Evolutionary conservation across 2,797 vertebrate genomes (phyloP).

Genomic region (Enteromius afrohamiltoni): DNA sequence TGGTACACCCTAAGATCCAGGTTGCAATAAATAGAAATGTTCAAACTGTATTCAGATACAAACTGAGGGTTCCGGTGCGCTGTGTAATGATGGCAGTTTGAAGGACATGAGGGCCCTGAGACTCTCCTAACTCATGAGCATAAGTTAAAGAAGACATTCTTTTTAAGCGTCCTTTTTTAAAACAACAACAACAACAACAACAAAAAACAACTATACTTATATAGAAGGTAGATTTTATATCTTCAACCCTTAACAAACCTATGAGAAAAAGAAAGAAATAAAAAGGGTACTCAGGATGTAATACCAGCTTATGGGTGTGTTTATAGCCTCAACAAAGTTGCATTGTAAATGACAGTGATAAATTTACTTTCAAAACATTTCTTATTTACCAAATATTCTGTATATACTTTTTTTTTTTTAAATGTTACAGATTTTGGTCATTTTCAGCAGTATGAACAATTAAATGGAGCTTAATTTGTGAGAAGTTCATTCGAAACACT

Average conservation of each 20-base stretch:
- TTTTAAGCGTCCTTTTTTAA: background rate
- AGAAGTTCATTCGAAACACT: background rate
- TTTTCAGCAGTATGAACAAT: background rate
- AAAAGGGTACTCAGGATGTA: background rate
- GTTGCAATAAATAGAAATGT: background rate
- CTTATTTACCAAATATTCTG: background rate
- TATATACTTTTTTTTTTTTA: background rate
- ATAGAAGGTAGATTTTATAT: background rate
- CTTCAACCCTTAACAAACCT: background rate
- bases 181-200: no score
- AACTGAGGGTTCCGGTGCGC: background rate
- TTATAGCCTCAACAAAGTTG: constrained; percentile 40
- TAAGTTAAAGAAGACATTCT: background rate
- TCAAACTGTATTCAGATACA: background rate
- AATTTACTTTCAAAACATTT: background rate
- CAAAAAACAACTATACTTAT: background rate
- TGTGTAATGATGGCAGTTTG: background rate
- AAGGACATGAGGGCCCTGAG: background rate
- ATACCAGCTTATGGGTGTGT: background rate
- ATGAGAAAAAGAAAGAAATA: background rate
- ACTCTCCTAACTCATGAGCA: background rate
- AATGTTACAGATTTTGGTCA: background rate
- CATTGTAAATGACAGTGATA: background rate
- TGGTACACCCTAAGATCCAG: background rate
- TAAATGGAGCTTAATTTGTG: background rate